Percentiles rank a stretch among this genome's conserved stretches.
Conservation (phyloP, 2,888 invertebrate species). For the Theretra japonica region DNA sequence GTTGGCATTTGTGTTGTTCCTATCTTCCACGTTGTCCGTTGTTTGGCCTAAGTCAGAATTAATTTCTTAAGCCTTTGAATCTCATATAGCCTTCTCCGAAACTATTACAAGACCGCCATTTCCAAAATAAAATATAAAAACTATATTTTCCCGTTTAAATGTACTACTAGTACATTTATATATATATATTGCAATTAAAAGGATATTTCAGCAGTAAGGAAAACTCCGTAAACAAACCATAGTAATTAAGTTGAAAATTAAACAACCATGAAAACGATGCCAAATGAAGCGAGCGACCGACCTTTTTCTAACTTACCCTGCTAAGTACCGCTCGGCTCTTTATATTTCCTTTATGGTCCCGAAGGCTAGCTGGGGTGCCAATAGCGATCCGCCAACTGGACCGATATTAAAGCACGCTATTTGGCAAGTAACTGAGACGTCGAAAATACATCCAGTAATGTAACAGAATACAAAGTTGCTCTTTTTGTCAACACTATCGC, state of each 20-base stretch:
- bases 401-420: conserved; percentile 75
- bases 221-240: not conserved
- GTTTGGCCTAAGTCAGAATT: too few relatives aligned
- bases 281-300: conserved; percentile 11
- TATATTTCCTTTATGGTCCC: conserved; percentile 61
- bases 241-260: conserved; percentile 13
- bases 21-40: too few relatives aligned
- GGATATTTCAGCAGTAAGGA: not conserved
- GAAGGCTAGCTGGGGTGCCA: conserved; percentile 58
- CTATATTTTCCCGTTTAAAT: too few relatives aligned
- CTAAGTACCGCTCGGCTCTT: conserved; percentile 45
- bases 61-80: too few relatives aligned
- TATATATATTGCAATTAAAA: too few relatives aligned
- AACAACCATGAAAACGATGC: conserved; percentile 25
- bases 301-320: conserved; percentile 15
- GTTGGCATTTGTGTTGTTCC: too few relatives aligned
- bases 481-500: conserved; percentile 59
- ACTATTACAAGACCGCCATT: too few relatives aligned
- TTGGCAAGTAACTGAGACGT: conserved; percentile 69
- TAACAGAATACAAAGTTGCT: conserved; percentile 57
- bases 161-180: too few relatives aligned
- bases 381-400: conserved; percentile 62
- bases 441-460: conserved; percentile 54
- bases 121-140: too few relatives aligned
- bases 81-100: too few relatives aligned